Conservation (phyloP, 2,888 invertebrate genomes). For the Pinctada fucata region DNA sequence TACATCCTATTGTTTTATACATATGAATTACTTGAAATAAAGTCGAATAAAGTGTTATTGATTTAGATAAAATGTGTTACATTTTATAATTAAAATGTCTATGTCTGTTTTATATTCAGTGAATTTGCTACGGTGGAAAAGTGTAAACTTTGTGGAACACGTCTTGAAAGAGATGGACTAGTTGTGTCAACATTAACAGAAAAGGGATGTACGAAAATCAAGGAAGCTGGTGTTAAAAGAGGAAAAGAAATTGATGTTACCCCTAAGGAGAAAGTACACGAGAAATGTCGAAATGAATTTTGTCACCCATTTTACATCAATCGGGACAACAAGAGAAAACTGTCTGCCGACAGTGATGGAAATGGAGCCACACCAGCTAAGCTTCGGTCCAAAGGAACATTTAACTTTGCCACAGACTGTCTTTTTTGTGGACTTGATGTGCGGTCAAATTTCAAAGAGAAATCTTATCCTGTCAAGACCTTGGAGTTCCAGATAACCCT, state of each 20-base stretch:
- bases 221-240: neutral
- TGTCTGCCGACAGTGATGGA: neutral
- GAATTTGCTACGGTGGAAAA: too few species aligned
- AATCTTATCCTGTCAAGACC: constrained; percentile 29
- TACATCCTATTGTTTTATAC: too few species aligned
- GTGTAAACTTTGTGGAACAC: too few species aligned
- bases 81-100: too few species aligned
- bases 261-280: neutral
- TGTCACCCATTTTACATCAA: neutral
- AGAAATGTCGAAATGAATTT: neutral
- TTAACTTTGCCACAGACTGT: neutral
- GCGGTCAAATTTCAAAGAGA: neutral
- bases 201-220: neutral
- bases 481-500: constrained; percentile 30
- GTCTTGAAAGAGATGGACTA: too few species aligned
- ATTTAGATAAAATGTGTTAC: too few species aligned
- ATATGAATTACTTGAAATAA: too few species aligned
- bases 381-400: neutral
- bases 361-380: neutral
- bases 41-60: too few species aligned
- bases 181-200: constrained; percentile 3
- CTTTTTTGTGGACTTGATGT: neutral
- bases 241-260: neutral
- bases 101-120: too few species aligned
- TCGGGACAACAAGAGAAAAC: neutral